phyloP scores from a whole-genome alignment of 2,113 vertebrate species.

The Peromyscus californicus region DNA sequence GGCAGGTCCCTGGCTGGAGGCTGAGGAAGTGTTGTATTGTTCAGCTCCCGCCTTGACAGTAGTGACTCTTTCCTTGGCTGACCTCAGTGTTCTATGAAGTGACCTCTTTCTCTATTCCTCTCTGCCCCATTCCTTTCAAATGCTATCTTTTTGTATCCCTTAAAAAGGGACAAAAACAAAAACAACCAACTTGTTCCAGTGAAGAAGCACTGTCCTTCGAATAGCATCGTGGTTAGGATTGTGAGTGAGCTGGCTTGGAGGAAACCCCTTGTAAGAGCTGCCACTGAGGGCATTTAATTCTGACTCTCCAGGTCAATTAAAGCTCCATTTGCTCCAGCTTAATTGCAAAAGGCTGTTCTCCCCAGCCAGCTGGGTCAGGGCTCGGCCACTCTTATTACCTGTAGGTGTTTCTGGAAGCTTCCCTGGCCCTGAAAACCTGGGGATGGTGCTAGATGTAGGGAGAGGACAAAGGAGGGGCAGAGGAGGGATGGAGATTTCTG shows the following conservation, averaged over 20 bases:
- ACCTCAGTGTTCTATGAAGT: neutral
- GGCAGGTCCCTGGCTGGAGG: neutral
- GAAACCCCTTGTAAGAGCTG: constrained; percentile 19
- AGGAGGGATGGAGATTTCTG: neutral
- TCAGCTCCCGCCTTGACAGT: neutral
- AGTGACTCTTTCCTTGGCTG: neutral
- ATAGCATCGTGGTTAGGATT: constrained; percentile 28
- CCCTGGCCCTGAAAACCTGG: neutral
- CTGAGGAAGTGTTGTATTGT: neutral
- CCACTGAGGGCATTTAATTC: constrained; percentile 49
- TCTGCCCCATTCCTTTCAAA: neutral
- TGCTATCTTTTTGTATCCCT: neutral
- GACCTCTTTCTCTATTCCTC: neutral
- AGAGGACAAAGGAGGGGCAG: too few species aligned
- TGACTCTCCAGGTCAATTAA: constrained; percentile 50
- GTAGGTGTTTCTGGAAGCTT: constrained; percentile 31
- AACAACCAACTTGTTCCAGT: neutral
- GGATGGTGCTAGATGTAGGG: neutral
- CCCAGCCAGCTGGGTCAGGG: neutral
- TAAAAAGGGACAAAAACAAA: neutral
- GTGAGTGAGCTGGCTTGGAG: constrained; percentile 57
- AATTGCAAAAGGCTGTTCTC: constrained; percentile 42
- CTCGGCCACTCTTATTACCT: neutral
- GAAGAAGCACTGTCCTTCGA: constrained; percentile 43
- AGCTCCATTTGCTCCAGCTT: constrained; percentile 50